Conservation (phyloP, 2,797 vertebrate species). For the Hemibagrus guttatus region DNA sequence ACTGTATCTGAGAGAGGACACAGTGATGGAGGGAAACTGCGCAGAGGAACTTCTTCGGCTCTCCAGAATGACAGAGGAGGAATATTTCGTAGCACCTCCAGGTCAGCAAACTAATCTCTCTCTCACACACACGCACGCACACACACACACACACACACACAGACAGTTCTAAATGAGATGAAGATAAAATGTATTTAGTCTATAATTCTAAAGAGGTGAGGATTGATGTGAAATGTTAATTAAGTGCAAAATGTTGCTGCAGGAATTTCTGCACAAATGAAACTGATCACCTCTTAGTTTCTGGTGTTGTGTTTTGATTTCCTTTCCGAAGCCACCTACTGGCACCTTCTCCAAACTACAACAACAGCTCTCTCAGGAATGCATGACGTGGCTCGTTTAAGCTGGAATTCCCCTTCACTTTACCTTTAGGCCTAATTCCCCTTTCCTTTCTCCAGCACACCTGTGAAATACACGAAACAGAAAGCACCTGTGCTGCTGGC, state of each 20-base stretch:
- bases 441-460: conserved; percentile 2
- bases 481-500: neutral
- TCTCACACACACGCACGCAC: neutral
- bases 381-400: neutral
- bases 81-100: conserved; percentile 94
- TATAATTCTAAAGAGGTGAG: neutral
- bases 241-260: neutral
- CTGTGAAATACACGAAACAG: neutral
- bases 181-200: too few relatives aligned
- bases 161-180: neutral
- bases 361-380: neutral
- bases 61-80: conserved; percentile 81
- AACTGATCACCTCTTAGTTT: neutral
- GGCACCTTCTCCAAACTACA: neutral
- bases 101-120: conserved; percentile 70
- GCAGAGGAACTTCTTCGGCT: conserved; percentile 81
- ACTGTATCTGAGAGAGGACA: conserved; percentile 83
- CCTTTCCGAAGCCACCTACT: neutral
- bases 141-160: neutral
- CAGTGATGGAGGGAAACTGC: conserved; percentile 79
- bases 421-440: neutral
- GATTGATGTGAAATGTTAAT: neutral
- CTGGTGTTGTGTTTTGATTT: neutral
- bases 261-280: neutral
- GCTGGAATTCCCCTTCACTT: neutral